These are phyloP conservation scores for Barypeithes pellucidus DNA, from an alignment of 2,888 invertebrate genomes.

Conservation along the genomic window DNA sequence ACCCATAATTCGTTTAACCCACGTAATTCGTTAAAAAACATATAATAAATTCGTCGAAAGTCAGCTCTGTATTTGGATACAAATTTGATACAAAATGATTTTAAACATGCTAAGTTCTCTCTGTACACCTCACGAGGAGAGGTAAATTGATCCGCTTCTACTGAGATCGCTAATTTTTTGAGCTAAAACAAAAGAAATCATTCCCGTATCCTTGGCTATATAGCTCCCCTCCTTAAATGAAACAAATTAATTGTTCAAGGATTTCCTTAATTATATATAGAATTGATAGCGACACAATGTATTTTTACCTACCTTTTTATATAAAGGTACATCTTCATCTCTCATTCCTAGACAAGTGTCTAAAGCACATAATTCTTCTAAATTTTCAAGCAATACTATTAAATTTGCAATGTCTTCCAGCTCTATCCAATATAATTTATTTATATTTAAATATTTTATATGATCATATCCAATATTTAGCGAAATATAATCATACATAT, in stretches of 20 bases:
- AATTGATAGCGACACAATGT: not conserved
- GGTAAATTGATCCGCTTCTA: constrained; percentile 48
- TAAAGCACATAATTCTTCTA: constrained; percentile 52
- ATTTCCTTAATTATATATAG: not conserved
- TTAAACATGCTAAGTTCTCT: constrained; percentile 44
- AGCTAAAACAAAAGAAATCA: constrained; percentile 46
- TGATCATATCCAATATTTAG: constrained; percentile 47
- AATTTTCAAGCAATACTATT: constrained; percentile 43
- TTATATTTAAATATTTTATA: constrained; percentile 50
- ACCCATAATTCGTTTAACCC: constrained; percentile 54
- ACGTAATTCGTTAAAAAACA: constrained; percentile 51
- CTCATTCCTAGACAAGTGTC: constrained; percentile 53
- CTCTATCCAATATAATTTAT: constrained; percentile 52
- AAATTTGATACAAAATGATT: constrained; percentile 50
- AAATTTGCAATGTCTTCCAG: constrained; percentile 50
- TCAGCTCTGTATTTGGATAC: constrained; percentile 48
- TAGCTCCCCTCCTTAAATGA: no score
- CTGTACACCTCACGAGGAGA: constrained; percentile 41
- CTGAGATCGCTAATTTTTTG: constrained; percentile 50
- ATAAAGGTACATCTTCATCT: constrained; percentile 46
- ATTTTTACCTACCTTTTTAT: constrained; percentile 47
- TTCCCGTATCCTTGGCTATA: not conserved
- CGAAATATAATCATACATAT: constrained; percentile 42
- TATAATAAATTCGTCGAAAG: constrained; percentile 48
- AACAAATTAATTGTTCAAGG: not conserved